These are phyloP conservation scores for Prosapia bicincta DNA, from an alignment of 2,888 invertebrate genomes.

Conservation along the genomic window DNA sequence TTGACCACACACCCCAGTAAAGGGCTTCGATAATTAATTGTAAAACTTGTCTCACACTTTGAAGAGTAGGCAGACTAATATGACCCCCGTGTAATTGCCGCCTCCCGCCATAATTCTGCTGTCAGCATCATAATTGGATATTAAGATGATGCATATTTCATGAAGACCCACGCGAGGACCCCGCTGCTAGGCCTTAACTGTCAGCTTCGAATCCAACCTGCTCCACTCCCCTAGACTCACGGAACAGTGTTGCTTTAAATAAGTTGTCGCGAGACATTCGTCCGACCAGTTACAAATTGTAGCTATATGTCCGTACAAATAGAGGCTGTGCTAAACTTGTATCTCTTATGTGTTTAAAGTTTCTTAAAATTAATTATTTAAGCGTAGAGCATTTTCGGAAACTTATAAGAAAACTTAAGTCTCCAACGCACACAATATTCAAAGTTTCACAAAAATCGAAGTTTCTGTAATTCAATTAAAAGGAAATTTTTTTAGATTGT, in stretches of 20 bases:
- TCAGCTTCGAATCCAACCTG: not conserved
- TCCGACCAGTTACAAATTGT: too few species aligned
- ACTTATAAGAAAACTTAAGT: too few species aligned
- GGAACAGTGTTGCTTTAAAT: not conserved
- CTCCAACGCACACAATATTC: too few species aligned
- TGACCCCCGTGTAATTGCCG: conserved; percentile 26
- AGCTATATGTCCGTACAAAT: too few species aligned
- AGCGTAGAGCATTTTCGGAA: too few species aligned
- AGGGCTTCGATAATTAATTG: not conserved
- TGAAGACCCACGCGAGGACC: conserved; percentile 22
- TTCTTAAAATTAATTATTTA: too few species aligned
- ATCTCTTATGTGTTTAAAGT: too few species aligned
- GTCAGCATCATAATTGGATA: conserved; percentile 38
- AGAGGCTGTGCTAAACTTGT: too few species aligned
- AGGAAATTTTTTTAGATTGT: too few species aligned
- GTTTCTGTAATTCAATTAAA: too few species aligned
- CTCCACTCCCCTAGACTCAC: not conserved
- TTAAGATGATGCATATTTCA: conserved; percentile 38
- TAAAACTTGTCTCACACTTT: not conserved
- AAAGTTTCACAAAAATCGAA: too few species aligned
- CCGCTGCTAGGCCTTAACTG: not conserved
- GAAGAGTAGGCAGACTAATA: not conserved
- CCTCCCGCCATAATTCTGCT: conserved; percentile 35
- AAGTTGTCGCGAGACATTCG: not conserved
- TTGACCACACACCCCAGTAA: not conserved